Evolutionary conservation across 2,888 invertebrate species (phyloP).

Genomic region (Furcula furcula): DNA sequence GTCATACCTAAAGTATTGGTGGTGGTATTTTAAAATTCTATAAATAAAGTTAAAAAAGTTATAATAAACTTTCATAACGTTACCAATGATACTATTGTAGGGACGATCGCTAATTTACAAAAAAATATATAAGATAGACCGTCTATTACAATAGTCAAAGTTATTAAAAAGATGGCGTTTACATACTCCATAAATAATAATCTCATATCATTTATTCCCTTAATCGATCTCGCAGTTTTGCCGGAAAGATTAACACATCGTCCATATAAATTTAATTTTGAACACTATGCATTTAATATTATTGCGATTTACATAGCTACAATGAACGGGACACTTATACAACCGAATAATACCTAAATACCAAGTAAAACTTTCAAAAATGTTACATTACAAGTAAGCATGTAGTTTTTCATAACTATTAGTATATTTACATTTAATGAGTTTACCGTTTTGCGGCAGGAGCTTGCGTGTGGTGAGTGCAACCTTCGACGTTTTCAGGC

Average conservation of each 20-base stretch:
- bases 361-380: conserved; percentile 18
- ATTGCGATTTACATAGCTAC: conserved; percentile 36
- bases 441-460: conserved; percentile 70
- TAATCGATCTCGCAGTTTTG: no score
- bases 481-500: conserved; percentile 97
- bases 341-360: conserved; percentile 31
- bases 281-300: conserved; percentile 34
- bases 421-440: conserved; percentile 1
- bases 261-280: conserved; percentile 33
- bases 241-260: no score
- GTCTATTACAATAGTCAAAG: conserved; percentile 5
- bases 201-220: conserved; percentile 12
- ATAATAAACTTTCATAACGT: background rate
- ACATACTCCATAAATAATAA: conserved; percentile 18
- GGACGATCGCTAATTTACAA: background rate
- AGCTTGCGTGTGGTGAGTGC: conserved; percentile 80
- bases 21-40: conserved; percentile 22
- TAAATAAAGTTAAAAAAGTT: background rate
- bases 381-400: conserved; percentile 30
- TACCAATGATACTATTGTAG: background rate
- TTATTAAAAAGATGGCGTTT: conserved; percentile 17
- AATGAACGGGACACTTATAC: conserved; percentile 23
- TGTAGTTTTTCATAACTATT: conserved; percentile 24
- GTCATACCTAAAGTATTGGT: conserved; percentile 38
- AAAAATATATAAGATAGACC: background rate